Conservation (phyloP, 2,797 vertebrate species). For the Squalus acanthias region DNA sequence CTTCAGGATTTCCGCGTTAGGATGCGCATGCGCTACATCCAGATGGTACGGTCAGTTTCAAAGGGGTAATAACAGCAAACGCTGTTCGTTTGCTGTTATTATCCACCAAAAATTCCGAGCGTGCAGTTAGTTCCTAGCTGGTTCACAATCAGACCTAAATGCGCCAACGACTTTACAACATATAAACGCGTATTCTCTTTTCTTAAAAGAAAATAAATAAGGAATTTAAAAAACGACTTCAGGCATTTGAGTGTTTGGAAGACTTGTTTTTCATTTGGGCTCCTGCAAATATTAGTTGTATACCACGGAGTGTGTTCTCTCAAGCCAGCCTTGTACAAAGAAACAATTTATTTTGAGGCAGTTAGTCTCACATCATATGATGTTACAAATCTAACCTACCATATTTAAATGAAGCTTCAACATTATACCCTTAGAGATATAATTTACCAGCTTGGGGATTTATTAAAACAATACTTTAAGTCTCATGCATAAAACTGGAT, state of each 20-base stretch:
- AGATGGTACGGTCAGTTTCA: no score
- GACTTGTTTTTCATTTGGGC: not conserved
- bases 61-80: no score
- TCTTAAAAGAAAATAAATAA: not conserved
- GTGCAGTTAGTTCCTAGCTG: no score
- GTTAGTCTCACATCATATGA: not conserved
- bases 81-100: no score
- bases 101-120: no score
- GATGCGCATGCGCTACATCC: no score
- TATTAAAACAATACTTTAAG: conserved; percentile 31
- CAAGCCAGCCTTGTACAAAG: not conserved
- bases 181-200: not conserved
- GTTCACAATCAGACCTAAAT: not conserved
- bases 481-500: conserved; percentile 23
- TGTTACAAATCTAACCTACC: conserved; percentile 6
- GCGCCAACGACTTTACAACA: not conserved
- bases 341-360: conserved; percentile 29
- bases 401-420: conserved; percentile 28
- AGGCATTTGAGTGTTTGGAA: not conserved
- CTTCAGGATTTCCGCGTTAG: no score
- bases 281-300: not conserved
- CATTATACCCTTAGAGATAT: not conserved
- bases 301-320: not conserved
- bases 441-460: conserved; percentile 25
- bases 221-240: not conserved